Percentiles rank a stretch among this genome's conserved stretches.
Evolutionary conservation across 2,888 invertebrate species (phyloP).

Genomic region (Sepioteuthis lessoniana): DNA sequence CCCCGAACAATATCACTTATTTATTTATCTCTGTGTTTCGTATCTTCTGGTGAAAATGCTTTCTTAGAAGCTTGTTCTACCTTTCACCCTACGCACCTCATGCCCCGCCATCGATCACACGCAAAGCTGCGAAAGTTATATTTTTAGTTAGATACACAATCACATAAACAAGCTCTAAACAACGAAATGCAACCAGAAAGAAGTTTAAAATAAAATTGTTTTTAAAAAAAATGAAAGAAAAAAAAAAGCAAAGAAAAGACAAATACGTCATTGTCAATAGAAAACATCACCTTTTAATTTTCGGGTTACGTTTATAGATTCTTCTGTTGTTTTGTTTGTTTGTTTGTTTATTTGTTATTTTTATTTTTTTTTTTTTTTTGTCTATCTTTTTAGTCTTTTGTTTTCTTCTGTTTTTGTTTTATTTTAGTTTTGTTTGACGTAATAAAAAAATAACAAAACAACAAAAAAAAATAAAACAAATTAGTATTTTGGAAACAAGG

Average conservation of each 20-base stretch:
- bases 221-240: too few relatives aligned
- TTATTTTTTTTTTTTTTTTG: too few relatives aligned
- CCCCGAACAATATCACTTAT: too few relatives aligned
- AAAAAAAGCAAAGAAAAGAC: not conserved
- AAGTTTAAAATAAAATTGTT: not conserved
- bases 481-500: not conserved
- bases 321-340: not conserved
- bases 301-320: not conserved
- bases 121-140: not conserved
- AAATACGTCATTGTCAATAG: not conserved
- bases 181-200: not conserved
- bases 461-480: too few relatives aligned
- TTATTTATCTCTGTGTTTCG: too few relatives aligned
- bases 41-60: not conserved
- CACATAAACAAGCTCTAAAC: not conserved
- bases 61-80: not conserved
- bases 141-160: conserved; percentile 16
- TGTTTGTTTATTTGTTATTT: too few relatives aligned
- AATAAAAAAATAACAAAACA: too few relatives aligned
- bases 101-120: not conserved
- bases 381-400: not conserved
- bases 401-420: too few relatives aligned
- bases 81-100: not conserved
- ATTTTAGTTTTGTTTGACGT: too few relatives aligned
- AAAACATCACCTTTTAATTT: not conserved